Evolutionary conservation across 2,888 invertebrate species (phyloP).

Genomic region (Lepidochitona cinerea): DNA sequence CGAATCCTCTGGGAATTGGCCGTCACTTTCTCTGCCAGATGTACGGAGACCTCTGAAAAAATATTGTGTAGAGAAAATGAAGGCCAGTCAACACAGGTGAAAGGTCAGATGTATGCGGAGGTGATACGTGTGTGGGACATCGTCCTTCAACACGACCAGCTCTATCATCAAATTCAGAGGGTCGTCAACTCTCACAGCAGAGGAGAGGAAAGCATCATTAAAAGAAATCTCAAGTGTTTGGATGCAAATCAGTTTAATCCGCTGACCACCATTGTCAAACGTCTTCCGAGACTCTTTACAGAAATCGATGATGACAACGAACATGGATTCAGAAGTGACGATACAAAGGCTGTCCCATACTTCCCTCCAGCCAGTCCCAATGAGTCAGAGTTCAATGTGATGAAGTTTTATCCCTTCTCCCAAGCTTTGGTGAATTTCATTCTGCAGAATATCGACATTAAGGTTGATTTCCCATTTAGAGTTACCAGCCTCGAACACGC

Average conservation of each 20-base stretch:
- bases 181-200: slow-evolving; percentile 52
- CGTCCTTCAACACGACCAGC: slow-evolving; percentile 42
- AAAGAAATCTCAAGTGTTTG: neutral
- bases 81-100: slow-evolving; percentile 26
- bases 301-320: neutral
- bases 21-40: slow-evolving; percentile 53
- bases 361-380: slow-evolving; percentile 58
- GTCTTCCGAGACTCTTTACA: slow-evolving; percentile 17
- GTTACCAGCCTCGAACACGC: slow-evolving; percentile 61
- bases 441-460: slow-evolving; percentile 43
- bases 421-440: slow-evolving; percentile 51
- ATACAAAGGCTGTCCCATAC: slow-evolving; percentile 15
- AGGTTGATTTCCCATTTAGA: slow-evolving; percentile 61
- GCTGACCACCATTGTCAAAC: slow-evolving; percentile 18
- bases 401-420: slow-evolving; percentile 62
- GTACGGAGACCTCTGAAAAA: slow-evolving; percentile 48
- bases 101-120: slow-evolving; percentile 56
- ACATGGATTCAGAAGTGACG: too few relatives aligned
- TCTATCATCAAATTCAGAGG: slow-evolving; percentile 25
- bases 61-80: too few relatives aligned
- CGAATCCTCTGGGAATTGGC: slow-evolving; percentile 61
- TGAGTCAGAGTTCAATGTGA: slow-evolving; percentile 58
- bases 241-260: too few relatives aligned
- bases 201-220: slow-evolving; percentile 30
- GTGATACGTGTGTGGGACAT: slow-evolving; percentile 46